Evolutionary conservation across 2,888 invertebrate species (phyloP).

Genomic region (Drosophila robusta): DNA sequence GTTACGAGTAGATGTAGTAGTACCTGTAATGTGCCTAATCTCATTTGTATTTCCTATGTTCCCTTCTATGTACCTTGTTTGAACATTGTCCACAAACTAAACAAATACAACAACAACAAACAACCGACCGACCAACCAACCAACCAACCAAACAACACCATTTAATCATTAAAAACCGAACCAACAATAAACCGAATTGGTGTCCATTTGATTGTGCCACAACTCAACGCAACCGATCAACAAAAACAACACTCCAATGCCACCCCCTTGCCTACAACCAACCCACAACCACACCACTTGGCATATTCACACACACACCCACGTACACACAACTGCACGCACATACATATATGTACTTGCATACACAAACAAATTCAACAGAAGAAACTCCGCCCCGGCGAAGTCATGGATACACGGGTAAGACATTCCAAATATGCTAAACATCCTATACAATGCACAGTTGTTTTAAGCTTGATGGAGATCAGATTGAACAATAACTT

Average conservation of each 20-base stretch:
- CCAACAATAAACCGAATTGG: slow-evolving; percentile 21
- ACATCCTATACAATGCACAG: slow-evolving; percentile 13
- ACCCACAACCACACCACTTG: slow-evolving; percentile 39
- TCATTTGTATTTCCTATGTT: slow-evolving; percentile 58
- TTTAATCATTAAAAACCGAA: slow-evolving; percentile 39
- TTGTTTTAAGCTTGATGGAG: not conserved
- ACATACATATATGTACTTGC: slow-evolving; percentile 15
- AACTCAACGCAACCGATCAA: slow-evolving; percentile 31
- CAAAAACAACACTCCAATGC: slow-evolving; percentile 48
- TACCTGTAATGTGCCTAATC: slow-evolving; percentile 55
- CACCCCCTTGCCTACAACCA: slow-evolving; percentile 45
- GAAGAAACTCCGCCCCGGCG: slow-evolving; percentile 94
- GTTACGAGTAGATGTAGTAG: slow-evolving; percentile 19
- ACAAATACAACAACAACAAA: slow-evolving; percentile 31
- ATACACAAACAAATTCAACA: slow-evolving; percentile 42
- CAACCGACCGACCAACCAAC: slow-evolving; percentile 12
- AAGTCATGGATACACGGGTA: slow-evolving; percentile 97
- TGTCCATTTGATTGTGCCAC: slow-evolving; percentile 24
- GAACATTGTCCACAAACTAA: slow-evolving; percentile 55
- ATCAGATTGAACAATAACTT: too few relatives aligned
- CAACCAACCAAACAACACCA: slow-evolving; percentile 22
- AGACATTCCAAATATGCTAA: slow-evolving; percentile 81
- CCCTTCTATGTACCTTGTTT: slow-evolving; percentile 62
- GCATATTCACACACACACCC: slow-evolving; percentile 17
- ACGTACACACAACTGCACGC: slow-evolving; percentile 21